A percentile compares a stretch with the other conserved stretches of the same genome.
phyloP scores from a whole-genome alignment of 2,888 invertebrate species.

The Schrankia costaestrigalis region DNA sequence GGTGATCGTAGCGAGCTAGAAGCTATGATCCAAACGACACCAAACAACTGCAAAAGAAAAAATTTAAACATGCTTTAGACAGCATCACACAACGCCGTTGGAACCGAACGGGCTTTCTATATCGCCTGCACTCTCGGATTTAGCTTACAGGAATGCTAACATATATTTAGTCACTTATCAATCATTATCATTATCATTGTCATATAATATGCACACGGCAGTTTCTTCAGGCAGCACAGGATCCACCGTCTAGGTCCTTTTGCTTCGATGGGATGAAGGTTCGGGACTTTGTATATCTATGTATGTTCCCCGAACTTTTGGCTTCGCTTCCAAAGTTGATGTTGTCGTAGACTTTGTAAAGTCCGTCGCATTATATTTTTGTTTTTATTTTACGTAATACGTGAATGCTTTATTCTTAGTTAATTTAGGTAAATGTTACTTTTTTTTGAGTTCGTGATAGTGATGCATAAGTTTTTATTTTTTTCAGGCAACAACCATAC shows the following conservation, averaged over 20 bases:
- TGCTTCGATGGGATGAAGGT: slow-evolving; percentile 67
- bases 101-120: slow-evolving; percentile 74
- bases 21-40: slow-evolving; percentile 81
- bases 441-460: slow-evolving; percentile 23
- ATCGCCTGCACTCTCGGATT: slow-evolving; percentile 75
- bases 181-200: slow-evolving; percentile 55
- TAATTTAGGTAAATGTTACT: slow-evolving; percentile 9
- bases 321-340: slow-evolving; percentile 33
- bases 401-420: slow-evolving; percentile 13
- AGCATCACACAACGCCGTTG: slow-evolving; percentile 65
- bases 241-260: slow-evolving; percentile 65
- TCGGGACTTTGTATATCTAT: slow-evolving; percentile 48
- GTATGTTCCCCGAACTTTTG: slow-evolving; percentile 31
- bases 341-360: slow-evolving; percentile 24
- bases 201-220: slow-evolving; percentile 62
- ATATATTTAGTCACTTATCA: slow-evolving; percentile 57
- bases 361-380: neutral
- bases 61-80: slow-evolving; percentile 81
- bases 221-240: slow-evolving; percentile 70
- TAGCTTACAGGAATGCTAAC: slow-evolving; percentile 75
- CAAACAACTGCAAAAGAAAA: slow-evolving; percentile 82
- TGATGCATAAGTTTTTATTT: slow-evolving; percentile 33
- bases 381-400: slow-evolving; percentile 14
- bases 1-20: slow-evolving; percentile 82
- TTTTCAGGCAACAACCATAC: slow-evolving; percentile 69